These are phyloP conservation scores for Gnatocerus cornutus DNA, from an alignment of 2,888 invertebrate species.

Conservation along the genomic window DNA sequence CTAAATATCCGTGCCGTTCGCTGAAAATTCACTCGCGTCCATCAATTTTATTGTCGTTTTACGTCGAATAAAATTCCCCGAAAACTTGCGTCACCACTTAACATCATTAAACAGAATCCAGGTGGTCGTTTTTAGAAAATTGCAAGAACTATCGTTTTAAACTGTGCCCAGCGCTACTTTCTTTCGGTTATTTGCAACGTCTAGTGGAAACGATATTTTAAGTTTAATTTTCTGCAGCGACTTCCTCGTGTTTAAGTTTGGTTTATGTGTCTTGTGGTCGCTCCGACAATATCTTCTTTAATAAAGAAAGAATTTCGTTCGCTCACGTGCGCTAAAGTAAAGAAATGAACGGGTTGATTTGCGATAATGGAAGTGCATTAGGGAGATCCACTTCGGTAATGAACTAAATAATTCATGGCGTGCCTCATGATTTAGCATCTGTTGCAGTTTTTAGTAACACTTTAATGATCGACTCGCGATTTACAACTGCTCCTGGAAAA, in stretches of 20 bases:
- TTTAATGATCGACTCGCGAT: conserved; percentile 3
- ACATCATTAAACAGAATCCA: conserved; percentile 3
- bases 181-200: conserved; percentile 24
- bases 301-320: conserved; percentile 40
- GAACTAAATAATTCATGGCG: conserved; percentile 47
- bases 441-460: conserved; percentile 41
- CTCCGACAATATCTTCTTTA: conserved; percentile 34
- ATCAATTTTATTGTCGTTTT: conserved; percentile 1
- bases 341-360: conserved; percentile 47
- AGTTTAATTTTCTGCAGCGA: conserved; percentile 25
- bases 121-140: conserved; percentile 9
- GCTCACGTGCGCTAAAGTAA: conserved; percentile 31
- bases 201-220: conserved; percentile 28
- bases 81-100: not conserved
- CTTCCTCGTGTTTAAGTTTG: conserved; percentile 22
- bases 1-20: not conserved
- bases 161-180: not conserved
- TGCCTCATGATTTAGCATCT: conserved; percentile 41
- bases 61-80: not conserved
- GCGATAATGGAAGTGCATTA: conserved; percentile 51
- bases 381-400: conserved; percentile 45
- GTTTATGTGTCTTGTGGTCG: conserved; percentile 39
- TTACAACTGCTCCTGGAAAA: not conserved
- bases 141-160: conserved; percentile 14
- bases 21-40: conserved; percentile 1